Percentiles rank a stretch among this genome's conserved stretches.
Conservation (phyloP, 2,113 vertebrate species). For the zebrafish (Danio rerio) region DNA sequence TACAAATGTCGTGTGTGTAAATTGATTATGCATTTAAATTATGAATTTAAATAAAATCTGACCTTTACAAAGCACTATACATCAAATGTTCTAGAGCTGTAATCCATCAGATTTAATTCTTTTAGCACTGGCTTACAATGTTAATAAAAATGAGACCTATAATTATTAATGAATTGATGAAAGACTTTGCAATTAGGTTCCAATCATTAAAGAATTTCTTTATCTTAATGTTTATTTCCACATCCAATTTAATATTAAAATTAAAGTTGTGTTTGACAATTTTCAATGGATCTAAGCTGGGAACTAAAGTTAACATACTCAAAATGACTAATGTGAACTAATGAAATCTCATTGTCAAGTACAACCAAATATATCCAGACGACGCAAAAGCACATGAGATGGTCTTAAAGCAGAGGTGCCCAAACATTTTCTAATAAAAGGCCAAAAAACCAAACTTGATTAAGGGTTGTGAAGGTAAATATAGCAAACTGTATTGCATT, state of each 20-base stretch:
- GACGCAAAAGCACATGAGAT: not conserved
- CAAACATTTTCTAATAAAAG: too few species aligned
- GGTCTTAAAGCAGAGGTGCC: not conserved
- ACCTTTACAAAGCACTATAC: not conserved
- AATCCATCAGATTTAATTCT: not conserved
- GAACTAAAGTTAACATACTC: too few species aligned
- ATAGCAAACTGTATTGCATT: too few species aligned
- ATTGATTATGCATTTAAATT: not conserved
- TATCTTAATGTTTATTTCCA: not conserved
- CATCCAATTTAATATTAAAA: not conserved
- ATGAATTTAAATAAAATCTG: constrained; percentile 11
- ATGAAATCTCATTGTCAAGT: not conserved
- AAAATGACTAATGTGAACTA: not conserved
- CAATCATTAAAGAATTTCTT: not conserved
- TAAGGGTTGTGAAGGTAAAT: too few species aligned
- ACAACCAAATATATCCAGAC: not conserved
- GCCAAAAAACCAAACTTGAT: too few species aligned
- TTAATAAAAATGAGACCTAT: constrained; percentile 11
- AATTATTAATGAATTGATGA: not conserved
- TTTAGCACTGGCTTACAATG: constrained; percentile 11
- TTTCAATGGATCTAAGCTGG: not conserved
- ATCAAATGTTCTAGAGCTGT: not conserved
- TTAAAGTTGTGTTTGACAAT: not conserved
- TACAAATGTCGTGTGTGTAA: not conserved
- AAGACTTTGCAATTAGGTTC: not conserved